Evolutionary conservation across 2,888 invertebrate genomes (phyloP).

Genomic region (Euspilapteryx auroguttella): DNA sequence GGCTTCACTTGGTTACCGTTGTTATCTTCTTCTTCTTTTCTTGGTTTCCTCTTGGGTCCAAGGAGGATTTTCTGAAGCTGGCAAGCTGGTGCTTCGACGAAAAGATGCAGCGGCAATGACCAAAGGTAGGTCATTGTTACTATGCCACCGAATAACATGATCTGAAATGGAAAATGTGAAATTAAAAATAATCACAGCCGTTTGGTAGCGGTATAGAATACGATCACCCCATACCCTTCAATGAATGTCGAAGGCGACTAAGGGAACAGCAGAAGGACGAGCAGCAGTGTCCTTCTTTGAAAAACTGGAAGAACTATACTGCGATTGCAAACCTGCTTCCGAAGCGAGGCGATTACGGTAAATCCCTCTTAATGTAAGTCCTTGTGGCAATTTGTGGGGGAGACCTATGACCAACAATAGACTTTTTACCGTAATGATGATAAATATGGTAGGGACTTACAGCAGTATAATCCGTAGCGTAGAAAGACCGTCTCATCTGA

Average conservation of each 20-base stretch:
- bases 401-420: background rate
- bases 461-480: constrained; percentile 48
- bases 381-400: too few species aligned
- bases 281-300: too few species aligned
- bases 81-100: constrained; percentile 45
- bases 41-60: constrained; percentile 26
- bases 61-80: constrained; percentile 41
- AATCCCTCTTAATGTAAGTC: background rate
- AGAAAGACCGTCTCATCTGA: constrained; percentile 45
- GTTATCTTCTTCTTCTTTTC: constrained; percentile 21
- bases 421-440: background rate
- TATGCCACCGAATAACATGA: constrained; percentile 46
- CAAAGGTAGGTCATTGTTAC: constrained; percentile 33
- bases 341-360: too few species aligned
- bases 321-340: too few species aligned
- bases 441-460: constrained; percentile 20
- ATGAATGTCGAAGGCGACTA: constrained; percentile 1
- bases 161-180: constrained; percentile 16
- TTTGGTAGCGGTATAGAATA: background rate
- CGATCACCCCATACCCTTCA: too few species aligned
- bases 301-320: too few species aligned
- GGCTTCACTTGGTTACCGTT: constrained; percentile 34
- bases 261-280: too few species aligned
- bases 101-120: constrained; percentile 35
- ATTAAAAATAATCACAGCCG: background rate